Base-by-base conservation (phyloP, 2,797 vertebrate species). In the Chaetodon trifasciatus region DNA sequence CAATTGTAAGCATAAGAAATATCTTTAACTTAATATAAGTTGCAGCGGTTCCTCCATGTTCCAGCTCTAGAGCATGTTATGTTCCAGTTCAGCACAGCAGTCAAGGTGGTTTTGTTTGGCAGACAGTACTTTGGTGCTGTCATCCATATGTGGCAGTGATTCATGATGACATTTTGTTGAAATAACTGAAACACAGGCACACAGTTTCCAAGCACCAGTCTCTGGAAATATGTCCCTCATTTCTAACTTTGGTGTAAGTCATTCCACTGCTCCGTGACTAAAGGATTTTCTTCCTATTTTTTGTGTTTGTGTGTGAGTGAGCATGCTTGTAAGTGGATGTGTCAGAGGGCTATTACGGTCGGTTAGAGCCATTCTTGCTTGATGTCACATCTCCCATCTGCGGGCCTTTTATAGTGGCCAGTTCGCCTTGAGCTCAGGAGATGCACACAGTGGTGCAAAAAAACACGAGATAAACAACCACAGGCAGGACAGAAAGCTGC, bases 341-440 rank as follows among this genome's bases (percentile, higher is more conserved):
- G 91, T 89, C 85, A 90, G 82, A 82, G 70, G 69, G 74, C 82
- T 78, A 82, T 87, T 88, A 90, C n/a, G 74, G 78, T 72, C 70
- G 39, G 78, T 90, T 92, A 88, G 89, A 90, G 80, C 64, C 53
- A 15, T 58, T 91, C 70, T 89, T 74, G 83, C 80, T 89, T 86
- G 76, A 86, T 88, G 87, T 84, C 88, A 88, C 88, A 83, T 84
- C 68, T 83, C 66, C 64, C 70, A 57, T 88, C 89, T 82, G 76
- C 56, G 17, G 88, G 77, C 66, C 0, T 82, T 91, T 84, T 77
- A 67, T 64, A 65, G 64, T 56, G 70, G 79, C 74, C 64, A 19
- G 37, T 86, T 83, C 52, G 84, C 82, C 72, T 63, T 65, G 64
- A 69, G 80, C 81, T 86, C 74, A 74, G 74, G 57, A 37, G 79